Evolutionary conservation across 1,140 invertebrate species (phyloP).

Genomic region (Campoletis sonorensis): DNA sequence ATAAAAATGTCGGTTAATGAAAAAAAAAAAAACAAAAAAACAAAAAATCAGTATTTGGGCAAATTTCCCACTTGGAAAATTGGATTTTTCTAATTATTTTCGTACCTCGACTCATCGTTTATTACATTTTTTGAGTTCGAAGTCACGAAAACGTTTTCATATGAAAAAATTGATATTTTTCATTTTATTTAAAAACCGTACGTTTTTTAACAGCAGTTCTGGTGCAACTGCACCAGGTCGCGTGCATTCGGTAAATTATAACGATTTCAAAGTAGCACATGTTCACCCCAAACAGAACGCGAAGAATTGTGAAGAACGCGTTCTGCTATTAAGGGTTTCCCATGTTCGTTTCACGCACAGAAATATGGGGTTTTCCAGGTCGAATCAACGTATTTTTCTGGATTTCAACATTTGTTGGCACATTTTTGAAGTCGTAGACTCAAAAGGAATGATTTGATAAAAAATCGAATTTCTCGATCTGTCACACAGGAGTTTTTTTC

Average conservation of each 20-base stretch:
- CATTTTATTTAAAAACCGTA: too few species aligned
- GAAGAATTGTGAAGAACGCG: constrained; percentile 38
- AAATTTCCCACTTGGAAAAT: too few species aligned
- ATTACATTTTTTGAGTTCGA: not conserved
- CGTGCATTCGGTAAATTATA: constrained; percentile 59
- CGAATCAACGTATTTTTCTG: not conserved
- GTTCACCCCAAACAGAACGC: constrained; percentile 47
- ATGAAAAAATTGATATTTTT: not conserved
- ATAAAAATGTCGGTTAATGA: too few species aligned
- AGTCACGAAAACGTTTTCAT: not conserved
- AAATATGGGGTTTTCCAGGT: not conserved
- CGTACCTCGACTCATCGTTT: too few species aligned
- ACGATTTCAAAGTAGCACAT: constrained; percentile 67
- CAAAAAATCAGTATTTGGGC: too few species aligned
- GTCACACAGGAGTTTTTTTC: too few species aligned
- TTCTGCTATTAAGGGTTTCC: not conserved
- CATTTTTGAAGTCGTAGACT: too few species aligned
- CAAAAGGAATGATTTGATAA: too few species aligned
- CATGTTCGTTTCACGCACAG: not conserved
- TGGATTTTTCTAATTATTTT: too few species aligned
- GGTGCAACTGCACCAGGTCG: constrained; percentile 41
- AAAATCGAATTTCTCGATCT: too few species aligned
- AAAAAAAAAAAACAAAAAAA: too few species aligned
- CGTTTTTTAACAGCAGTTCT: not conserved
- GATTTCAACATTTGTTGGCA: not conserved